These are phyloP conservation scores for Stictonetta naevosa DNA, from an alignment of 2,113 vertebrate genomes.

Conservation along the genomic window DNA sequence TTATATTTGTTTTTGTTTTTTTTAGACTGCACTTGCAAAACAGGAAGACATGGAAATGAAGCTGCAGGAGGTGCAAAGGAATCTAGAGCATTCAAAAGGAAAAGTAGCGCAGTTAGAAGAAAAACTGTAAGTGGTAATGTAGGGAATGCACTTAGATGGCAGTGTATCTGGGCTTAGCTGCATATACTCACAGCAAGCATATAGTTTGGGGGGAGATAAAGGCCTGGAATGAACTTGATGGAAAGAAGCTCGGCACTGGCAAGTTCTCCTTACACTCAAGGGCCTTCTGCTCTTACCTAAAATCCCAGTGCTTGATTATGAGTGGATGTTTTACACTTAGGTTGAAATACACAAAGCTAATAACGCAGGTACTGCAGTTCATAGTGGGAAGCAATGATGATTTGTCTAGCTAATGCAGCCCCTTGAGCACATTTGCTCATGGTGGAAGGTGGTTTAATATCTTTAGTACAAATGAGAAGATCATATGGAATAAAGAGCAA, in stretches of 20 bases:
- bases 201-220: background rate
- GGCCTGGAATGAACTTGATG: background rate
- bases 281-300: background rate
- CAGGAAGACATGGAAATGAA: slow-evolving; percentile 75
- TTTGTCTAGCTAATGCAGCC: background rate
- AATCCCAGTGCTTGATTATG: background rate
- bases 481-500: background rate
- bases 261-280: background rate
- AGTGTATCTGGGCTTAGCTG: background rate
- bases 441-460: background rate
- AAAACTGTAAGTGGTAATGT: slow-evolving; percentile 76
- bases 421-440: background rate
- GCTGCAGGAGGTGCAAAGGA: slow-evolving; percentile 61
- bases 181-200: too few relatives aligned
- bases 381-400: background rate
- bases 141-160: background rate
- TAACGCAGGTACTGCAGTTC: background rate
- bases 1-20: background rate
- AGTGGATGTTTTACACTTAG: background rate
- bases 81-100: slow-evolving; percentile 69
- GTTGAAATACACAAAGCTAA: background rate
- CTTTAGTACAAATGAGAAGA: background rate
- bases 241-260: background rate
- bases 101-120: slow-evolving; percentile 70
- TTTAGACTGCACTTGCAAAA: slow-evolving; percentile 67